Percentiles rank a stretch among this genome's conserved stretches.
These are phyloP conservation scores for Scaptomyza pallida DNA, from an alignment of 1,140 invertebrate species.

Conservation along the genomic window DNA sequence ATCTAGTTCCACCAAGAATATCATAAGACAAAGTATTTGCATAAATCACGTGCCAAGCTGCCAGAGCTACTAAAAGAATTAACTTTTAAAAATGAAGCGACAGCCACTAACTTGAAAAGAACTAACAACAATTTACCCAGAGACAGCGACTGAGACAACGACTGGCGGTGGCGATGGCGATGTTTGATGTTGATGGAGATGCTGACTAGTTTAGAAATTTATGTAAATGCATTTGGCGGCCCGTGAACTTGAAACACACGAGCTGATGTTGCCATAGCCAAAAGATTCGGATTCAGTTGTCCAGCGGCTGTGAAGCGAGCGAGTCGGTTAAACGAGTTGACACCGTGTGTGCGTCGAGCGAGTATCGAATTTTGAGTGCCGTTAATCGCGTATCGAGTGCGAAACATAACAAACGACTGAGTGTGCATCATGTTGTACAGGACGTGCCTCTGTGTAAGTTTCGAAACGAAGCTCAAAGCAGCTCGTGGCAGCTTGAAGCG, in stretches of 20 bases:
- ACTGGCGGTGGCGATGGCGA: constrained; percentile 17
- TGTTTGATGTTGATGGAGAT: constrained; percentile 36
- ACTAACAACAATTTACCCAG: constrained; percentile 18
- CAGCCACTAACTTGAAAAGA: constrained; percentile 16
- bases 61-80: constrained; percentile 41
- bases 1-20: constrained; percentile 2
- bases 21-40: constrained; percentile 44
- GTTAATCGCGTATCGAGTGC: constrained; percentile 14
- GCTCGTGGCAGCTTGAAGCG: not conserved
- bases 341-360: constrained; percentile 22
- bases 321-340: constrained; percentile 41
- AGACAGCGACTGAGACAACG: not conserved
- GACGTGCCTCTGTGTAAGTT: constrained; percentile 54
- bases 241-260: constrained; percentile 72
- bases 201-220: constrained; percentile 64
- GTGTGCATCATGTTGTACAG: constrained; percentile 58
- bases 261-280: constrained; percentile 3
- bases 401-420: not conserved
- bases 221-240: constrained; percentile 67
- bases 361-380: constrained; percentile 1
- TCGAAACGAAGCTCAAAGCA: not conserved
- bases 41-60: constrained; percentile 68
- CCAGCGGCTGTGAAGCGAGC: constrained; percentile 46
- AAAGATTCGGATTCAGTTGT: constrained; percentile 48
- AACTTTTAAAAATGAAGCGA: constrained; percentile 43